These are phyloP conservation scores for Pongo abelii DNA, from an alignment of 2,113 vertebrate genomes.

Conservation along the genomic window DNA sequence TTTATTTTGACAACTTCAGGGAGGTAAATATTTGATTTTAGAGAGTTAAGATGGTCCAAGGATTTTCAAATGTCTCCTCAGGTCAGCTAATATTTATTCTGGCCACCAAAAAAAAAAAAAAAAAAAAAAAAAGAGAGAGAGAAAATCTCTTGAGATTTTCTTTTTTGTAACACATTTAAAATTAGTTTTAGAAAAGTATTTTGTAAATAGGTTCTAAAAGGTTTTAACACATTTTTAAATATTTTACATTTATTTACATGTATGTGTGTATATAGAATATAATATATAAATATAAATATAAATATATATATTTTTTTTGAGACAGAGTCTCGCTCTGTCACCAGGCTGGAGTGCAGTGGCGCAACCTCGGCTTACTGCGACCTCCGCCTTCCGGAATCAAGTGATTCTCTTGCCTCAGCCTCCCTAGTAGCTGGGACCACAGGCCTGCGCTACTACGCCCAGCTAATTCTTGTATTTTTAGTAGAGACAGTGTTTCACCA, in stretches of 20 bases:
- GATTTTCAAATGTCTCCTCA: slow-evolving; percentile 47
- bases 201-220: neutral
- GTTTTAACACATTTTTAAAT: neutral
- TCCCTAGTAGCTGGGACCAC: no score
- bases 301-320: no score
- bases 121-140: neutral
- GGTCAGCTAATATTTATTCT: slow-evolving; percentile 55
- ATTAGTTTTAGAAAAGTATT: neutral
- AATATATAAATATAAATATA: no score
- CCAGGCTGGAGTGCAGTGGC: no score
- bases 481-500: no score
- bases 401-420: no score
- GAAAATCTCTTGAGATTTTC: neutral
- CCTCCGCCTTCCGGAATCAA: no score
- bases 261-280: neutral
- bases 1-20: slow-evolving; percentile 4
- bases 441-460: no score
- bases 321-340: no score
- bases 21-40: slow-evolving; percentile 55
- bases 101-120: neutral
- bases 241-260: neutral
- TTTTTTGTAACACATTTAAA: neutral
- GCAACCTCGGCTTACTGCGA: no score
- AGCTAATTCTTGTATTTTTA: no score
- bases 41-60: slow-evolving; percentile 8